Conservation (phyloP, 2,888 invertebrate species). For the Anorthoa munda region DNA sequence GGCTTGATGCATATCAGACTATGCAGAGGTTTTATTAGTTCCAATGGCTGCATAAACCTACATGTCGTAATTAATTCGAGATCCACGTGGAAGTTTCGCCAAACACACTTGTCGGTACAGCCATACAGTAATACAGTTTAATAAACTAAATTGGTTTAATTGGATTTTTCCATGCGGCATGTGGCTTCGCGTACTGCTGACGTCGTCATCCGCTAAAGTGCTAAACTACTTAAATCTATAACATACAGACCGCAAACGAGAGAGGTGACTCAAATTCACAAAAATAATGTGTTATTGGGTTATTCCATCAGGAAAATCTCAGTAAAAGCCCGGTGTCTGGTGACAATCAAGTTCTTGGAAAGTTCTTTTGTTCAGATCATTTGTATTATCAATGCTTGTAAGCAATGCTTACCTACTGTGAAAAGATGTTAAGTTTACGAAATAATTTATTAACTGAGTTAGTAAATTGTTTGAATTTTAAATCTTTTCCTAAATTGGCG, state of each 20-base stretch:
- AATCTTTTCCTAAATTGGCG: too few species aligned
- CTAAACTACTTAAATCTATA: slow-evolving; percentile 16
- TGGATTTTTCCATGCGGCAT: slow-evolving; percentile 59
- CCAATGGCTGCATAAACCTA: slow-evolving; percentile 40
- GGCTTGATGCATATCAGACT: slow-evolving; percentile 26
- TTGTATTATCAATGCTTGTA: too few species aligned
- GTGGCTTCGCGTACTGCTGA: slow-evolving; percentile 57
- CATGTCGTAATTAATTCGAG: slow-evolving; percentile 27
- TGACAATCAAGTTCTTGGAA: too few species aligned
- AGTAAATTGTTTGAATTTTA: too few species aligned
- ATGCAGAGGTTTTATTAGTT: slow-evolving; percentile 35
- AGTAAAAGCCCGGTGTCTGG: too few species aligned
- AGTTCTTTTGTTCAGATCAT: too few species aligned
- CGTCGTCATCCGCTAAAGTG: slow-evolving; percentile 34
- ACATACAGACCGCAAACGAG: not conserved
- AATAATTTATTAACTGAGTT: too few species aligned
- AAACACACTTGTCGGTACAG: slow-evolving; percentile 34
- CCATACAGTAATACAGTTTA: slow-evolving; percentile 39
- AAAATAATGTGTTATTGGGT: not conserved
- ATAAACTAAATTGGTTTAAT: slow-evolving; percentile 63
- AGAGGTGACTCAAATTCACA: not conserved
- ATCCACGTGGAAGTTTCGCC: slow-evolving; percentile 28
- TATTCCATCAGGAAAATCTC: too few species aligned
- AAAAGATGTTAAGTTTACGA: too few species aligned
- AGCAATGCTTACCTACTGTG: too few species aligned